These are phyloP conservation scores for Sarcophaga carnaria DNA, from an alignment of 2,888 invertebrate genomes.

Conservation along the genomic window DNA sequence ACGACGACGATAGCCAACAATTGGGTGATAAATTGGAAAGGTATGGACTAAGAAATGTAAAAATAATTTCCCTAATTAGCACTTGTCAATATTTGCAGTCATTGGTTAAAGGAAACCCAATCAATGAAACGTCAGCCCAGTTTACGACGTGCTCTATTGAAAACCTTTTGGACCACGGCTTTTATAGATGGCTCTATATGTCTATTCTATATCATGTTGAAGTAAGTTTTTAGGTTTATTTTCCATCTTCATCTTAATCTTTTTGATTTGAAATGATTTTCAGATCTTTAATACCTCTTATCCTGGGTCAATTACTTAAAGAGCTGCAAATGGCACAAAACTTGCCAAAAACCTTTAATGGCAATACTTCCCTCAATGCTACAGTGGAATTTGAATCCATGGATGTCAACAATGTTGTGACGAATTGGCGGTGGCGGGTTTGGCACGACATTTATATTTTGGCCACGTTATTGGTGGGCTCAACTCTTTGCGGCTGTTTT, in stretches of 20 bases:
- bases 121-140: constrained; percentile 83
- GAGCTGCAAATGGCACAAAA: constrained; percentile 76
- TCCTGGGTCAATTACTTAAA: constrained; percentile 79
- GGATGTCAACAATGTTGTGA: constrained; percentile 68
- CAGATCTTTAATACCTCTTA: constrained; percentile 80
- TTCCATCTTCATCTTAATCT: not conserved
- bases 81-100: constrained; percentile 80
- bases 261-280: not conserved
- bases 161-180: constrained; percentile 87
- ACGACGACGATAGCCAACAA: constrained; percentile 83
- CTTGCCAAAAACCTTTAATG: not conserved
- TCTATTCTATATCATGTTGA: constrained; percentile 80
- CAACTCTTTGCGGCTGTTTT: constrained; percentile 78
- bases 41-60: constrained; percentile 68
- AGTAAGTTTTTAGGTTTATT: constrained; percentile 73
- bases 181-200: constrained; percentile 85
- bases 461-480: constrained; percentile 77
- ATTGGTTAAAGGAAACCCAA: constrained; percentile 86
- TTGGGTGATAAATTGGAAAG: constrained; percentile 80
- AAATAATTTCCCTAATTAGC: not conserved
- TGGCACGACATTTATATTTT: constrained; percentile 80
- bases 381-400: not conserved
- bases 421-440: constrained; percentile 61
- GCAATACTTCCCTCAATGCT: not conserved
- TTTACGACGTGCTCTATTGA: constrained; percentile 85